Conservation (phyloP, 37 sponge, comb jelly and placozoan genomes). For the Cladorhizidae sp. region DNA sequence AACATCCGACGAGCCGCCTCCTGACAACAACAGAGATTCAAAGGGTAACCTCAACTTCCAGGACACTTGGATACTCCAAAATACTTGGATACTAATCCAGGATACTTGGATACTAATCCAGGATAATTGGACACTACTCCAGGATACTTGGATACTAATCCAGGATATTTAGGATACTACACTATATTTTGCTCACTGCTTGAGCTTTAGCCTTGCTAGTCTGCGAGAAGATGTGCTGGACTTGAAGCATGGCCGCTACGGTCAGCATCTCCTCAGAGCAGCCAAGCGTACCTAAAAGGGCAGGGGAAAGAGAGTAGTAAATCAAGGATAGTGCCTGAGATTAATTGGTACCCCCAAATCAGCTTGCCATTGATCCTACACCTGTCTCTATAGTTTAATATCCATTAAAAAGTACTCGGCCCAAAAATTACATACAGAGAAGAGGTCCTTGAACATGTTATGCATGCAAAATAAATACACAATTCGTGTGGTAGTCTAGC, state of each 20-base stretch:
- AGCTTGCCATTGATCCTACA: no score
- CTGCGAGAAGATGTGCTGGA: constrained; percentile 77
- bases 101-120: constrained; percentile 75
- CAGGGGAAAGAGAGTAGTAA: neutral
- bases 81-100: constrained; percentile 64
- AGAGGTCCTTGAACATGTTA: no score
- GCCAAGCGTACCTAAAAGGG: constrained; percentile 62
- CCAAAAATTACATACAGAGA: no score
- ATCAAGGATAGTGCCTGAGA: neutral
- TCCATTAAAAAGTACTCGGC: no score
- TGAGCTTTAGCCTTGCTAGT: constrained; percentile 64
- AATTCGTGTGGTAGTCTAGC: no score
- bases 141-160: neutral
- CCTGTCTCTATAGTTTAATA: no score
- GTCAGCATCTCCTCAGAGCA: constrained; percentile 91
- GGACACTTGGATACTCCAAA: neutral
- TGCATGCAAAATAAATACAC: no score
- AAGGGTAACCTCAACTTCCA: neutral
- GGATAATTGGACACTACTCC: constrained; percentile 39
- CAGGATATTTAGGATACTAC: neutral
- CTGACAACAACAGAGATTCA: constrained; percentile 19
- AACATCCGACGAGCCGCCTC: constrained; percentile 68
- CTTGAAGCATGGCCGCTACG: constrained; percentile 91
- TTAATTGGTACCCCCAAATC: no score
- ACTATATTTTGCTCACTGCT: constrained; percentile 51